Percentiles rank a stretch among this genome's conserved stretches.
Conservation (phyloP, 1,140 invertebrate species). For the Zaprionus tsacasi region DNA sequence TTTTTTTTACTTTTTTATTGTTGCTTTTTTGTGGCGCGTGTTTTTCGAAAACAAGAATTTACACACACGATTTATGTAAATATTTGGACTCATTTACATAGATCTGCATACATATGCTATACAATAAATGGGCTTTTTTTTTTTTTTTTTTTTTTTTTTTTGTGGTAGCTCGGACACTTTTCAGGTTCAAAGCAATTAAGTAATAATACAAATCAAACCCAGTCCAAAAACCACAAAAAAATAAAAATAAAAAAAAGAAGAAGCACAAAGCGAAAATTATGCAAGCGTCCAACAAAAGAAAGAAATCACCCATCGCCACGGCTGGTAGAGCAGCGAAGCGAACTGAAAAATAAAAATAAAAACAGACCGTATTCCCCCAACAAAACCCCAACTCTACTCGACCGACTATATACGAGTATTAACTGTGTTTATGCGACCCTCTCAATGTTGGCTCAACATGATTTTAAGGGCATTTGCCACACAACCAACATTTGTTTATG, state of each 20-base stretch:
- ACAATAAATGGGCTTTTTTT: not conserved
- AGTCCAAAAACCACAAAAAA: slow-evolving; percentile 19
- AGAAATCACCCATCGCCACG: slow-evolving; percentile 60
- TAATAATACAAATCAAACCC: slow-evolving; percentile 78
- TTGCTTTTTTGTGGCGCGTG: slow-evolving; percentile 47
- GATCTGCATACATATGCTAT: not conserved
- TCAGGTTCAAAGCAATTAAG: slow-evolving; percentile 81
- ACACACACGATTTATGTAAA: slow-evolving; percentile 60
- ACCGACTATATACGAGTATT: slow-evolving; percentile 1
- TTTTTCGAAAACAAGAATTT: slow-evolving; percentile 67
- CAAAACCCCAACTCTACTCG: not conserved
- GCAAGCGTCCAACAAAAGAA: slow-evolving; percentile 67
- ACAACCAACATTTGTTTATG: not conserved
- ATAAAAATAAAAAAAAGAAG: slow-evolving; percentile 34
- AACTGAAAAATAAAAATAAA: not conserved
- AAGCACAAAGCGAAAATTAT: slow-evolving; percentile 56
- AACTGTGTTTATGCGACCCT: slow-evolving; percentile 17
- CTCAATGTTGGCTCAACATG: slow-evolving; percentile 12
- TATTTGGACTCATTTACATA: slow-evolving; percentile 46
- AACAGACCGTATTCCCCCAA: slow-evolving; percentile 3
- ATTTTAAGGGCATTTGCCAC: slow-evolving; percentile 15
- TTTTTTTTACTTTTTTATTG: slow-evolving; percentile 12
- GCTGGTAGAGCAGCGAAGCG: slow-evolving; percentile 44
- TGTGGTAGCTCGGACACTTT: slow-evolving; percentile 38
- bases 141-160: slow-evolving; percentile 6